These are phyloP conservation scores for Cirrhinus mrigala DNA, from an alignment of 2,797 vertebrate species.

Conservation along the genomic window DNA sequence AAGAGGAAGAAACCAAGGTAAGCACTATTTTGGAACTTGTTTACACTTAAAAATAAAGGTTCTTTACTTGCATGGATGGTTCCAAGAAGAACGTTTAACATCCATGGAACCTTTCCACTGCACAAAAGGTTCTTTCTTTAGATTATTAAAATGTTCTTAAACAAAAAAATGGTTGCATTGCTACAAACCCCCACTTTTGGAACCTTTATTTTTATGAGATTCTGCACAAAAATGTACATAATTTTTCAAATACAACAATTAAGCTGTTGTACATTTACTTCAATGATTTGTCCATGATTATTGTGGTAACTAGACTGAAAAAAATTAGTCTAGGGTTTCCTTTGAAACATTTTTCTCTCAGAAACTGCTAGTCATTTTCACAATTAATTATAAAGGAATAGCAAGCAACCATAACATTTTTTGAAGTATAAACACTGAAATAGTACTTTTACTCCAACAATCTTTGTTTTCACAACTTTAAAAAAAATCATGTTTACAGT, in stretches of 20 bases:
- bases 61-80: not conserved
- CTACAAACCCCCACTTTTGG: not conserved
- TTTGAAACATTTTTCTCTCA: not conserved
- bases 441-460: not conserved
- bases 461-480: not conserved
- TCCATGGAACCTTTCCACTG: not conserved
- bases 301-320: not conserved
- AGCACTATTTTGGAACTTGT: not conserved
- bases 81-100: not conserved
- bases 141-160: not conserved
- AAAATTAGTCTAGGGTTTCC: not conserved
- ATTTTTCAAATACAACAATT: not conserved
- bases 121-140: not conserved
- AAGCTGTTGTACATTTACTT: not conserved
- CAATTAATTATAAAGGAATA: not conserved
- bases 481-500: not conserved
- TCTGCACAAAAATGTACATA: not conserved
- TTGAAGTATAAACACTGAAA: not conserved
- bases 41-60: not conserved
- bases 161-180: not conserved
- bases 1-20: not conserved
- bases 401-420: not conserved
- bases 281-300: not conserved
- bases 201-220: not conserved
- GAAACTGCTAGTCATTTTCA: not conserved